Base-by-base conservation (phyloP, 2,113 vertebrate genomes). In the Rhinolophus ferrumequinum region DNA sequence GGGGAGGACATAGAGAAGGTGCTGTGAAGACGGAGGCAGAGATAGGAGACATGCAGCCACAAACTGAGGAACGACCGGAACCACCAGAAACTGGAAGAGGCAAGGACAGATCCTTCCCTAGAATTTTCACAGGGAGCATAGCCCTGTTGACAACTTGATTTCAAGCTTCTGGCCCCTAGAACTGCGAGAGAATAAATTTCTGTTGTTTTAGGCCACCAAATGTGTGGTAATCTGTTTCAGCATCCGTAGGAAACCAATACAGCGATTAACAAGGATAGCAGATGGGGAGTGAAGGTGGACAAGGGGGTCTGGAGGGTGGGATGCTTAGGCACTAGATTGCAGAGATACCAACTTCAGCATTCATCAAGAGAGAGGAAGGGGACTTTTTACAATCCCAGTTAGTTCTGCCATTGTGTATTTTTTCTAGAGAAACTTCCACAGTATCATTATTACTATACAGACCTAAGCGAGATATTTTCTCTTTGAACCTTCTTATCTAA, bases 341-440 rank as follows among this genome's bases (percentile, higher is more conserved):
- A 73, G 33, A 67, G 21, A 77, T 13, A 5, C 19, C 26, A 41
- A 30, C 47, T 47, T 64, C 9, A 22, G 70, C 56, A 52, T 58
- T 86, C 44, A 15, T 14, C 3, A 14, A 22, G 70, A 87, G 35
- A 56, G 0, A 52, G 41, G 21, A 33, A 80, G 52, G 52, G 87
- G 58, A 6, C 38, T 92, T 58, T 50, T 41, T 41, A 41, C 10
- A 16, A 69, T 62, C 50, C 54, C 47, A 5, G 2, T 30, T 22
- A 92, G 44, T 35, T 33, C 90, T 66, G 30, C 11, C n/a, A 14
- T 9, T 14, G 6, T 9, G 8, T 33, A 18, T 58, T 64, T 85
- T 72, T 75, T 86, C 90, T 67, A 86, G 81, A 62, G 88, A 94
- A 94, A 13, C 67, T 70, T 79, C 69, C 64, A 33, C 38, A 41